A percentile compares a stretch with the other conserved stretches of the same genome.
Evolutionary conservation across 2,888 invertebrate genomes (phyloP).

Genomic region (Diaperis boleti): DNA sequence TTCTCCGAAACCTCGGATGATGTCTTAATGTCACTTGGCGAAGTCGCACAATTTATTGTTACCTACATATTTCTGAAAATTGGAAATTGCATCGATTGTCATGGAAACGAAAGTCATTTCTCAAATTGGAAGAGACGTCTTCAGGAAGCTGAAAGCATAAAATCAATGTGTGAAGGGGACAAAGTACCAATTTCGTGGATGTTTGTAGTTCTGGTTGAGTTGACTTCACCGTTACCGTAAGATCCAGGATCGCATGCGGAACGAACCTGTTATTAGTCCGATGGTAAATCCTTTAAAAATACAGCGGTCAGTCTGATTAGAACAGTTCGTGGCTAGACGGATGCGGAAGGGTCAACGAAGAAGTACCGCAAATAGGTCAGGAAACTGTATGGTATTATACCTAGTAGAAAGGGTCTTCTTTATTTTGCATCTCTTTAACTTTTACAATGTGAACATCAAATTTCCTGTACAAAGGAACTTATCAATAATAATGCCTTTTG

Average conservation of each 20-base stretch:
- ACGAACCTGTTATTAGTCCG: slow-evolving; percentile 28
- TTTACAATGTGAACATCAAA: too few relatives aligned
- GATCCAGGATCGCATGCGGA: slow-evolving; percentile 33
- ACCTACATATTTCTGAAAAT: neutral
- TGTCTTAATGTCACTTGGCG: neutral
- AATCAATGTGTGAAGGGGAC: slow-evolving; percentile 25
- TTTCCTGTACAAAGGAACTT: too few relatives aligned
- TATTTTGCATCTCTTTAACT: too few relatives aligned
- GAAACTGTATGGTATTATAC: slow-evolving; percentile 12
- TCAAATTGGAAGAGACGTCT: neutral
- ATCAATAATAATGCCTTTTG: too few relatives aligned
- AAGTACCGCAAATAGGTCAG: slow-evolving; percentile 27
- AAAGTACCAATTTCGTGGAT: slow-evolving; percentile 31
- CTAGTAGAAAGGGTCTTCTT: too few relatives aligned
- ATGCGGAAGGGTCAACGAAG: slow-evolving; percentile 12
- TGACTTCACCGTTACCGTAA: slow-evolving; percentile 24
- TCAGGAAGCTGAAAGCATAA: slow-evolving; percentile 11
- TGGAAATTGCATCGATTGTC: neutral
- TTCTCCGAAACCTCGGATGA: neutral
- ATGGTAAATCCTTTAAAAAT: slow-evolving; percentile 24
- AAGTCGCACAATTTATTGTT: neutral
- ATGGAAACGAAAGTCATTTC: neutral
- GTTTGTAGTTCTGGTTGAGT: slow-evolving; percentile 33
- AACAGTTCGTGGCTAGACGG: slow-evolving; percentile 20
- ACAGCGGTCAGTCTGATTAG: slow-evolving; percentile 28